Evolutionary conservation across 2,113 vertebrate species (phyloP).

Genomic region (Pygoscelis adeliae): DNA sequence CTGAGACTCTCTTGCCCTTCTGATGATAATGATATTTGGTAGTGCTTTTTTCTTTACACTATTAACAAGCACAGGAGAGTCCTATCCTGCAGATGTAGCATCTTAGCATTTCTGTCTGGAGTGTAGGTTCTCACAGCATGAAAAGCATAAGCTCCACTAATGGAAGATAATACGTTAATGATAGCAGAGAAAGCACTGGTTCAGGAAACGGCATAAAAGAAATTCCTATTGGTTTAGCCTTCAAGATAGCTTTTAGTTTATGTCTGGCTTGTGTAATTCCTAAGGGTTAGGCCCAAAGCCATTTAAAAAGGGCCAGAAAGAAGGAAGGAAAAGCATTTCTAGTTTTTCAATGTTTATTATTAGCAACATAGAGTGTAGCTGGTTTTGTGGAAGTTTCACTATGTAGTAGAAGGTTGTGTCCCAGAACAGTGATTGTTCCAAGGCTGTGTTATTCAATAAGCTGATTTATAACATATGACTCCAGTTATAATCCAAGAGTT

Average conservation of each 20-base stretch:
- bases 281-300: not conserved
- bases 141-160: conserved; percentile 50
- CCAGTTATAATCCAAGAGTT: conserved; percentile 52
- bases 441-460: conserved; percentile 37
- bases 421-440: conserved; percentile 39
- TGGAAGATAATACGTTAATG: not conserved
- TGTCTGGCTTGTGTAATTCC: not conserved
- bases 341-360: conserved; percentile 9
- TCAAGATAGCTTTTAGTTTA: conserved; percentile 8
- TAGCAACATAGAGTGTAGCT: not conserved
- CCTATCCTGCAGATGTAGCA: not conserved
- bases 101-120: conserved; percentile 9
- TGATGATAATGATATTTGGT: conserved; percentile 1
- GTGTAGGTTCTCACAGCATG: conserved; percentile 52
- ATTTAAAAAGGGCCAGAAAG: not conserved
- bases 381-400: conserved; percentile 28
- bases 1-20: not conserved
- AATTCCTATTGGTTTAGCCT: not conserved
- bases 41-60: not conserved
- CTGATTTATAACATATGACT: conserved; percentile 65
- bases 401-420: conserved; percentile 17
- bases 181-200: not conserved
- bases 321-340: not conserved
- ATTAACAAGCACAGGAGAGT: not conserved
- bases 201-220: not conserved